Base-by-base conservation (phyloP, 2,113 vertebrate species). In the Marmota monax region DNA sequence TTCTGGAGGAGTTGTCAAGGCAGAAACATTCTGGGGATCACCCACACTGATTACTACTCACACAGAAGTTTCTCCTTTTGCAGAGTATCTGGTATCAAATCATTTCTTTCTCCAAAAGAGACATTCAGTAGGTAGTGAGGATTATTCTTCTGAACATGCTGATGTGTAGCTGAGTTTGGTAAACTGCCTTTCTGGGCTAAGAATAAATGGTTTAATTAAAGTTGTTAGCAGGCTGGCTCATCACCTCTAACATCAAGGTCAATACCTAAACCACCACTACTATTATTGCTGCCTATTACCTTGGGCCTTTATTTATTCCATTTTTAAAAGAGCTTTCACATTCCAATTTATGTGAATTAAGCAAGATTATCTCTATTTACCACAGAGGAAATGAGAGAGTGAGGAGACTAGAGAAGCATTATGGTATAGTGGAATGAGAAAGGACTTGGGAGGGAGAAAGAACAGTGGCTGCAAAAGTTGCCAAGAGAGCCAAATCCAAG, bases 51-150 rank as follows among this genome's bases (percentile, higher is more conserved):
- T 63, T 53, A 45, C 89, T 83, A 98, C 98, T 98, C 98, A 99
- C 99, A 96, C 34, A 96, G 98, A 65, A 92, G 97, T 70, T 84
- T 98, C 84, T 96, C 79, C 86, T 96, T 97, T n/a, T 98, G 97
- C 63, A 98, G 96, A 29, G 95, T 95, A 61, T 97, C 77, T 1
- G 72, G 53, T 65, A 93, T 92, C 48, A 97, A 97, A 82, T 96
- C 95, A 74, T 86, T 96, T 95, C 94, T 97, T 94, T 98, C 96
- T 1, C 88, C 89, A 73, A 96, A 98, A 92, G 96, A 96, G 48
- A 88, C 17, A 51, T 37, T 88, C 48, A 22, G 14, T 0, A 70
- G 53, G 53, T 79, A 87, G 27, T 42, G 77, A 84, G 84, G 84
- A 3, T 1, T 80, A 1, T 37, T 32, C 45, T 95, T 93, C 14